phyloP scores from a whole-genome alignment of 1,140 invertebrate species.

The Lepeophtheirus salmonis region DNA sequence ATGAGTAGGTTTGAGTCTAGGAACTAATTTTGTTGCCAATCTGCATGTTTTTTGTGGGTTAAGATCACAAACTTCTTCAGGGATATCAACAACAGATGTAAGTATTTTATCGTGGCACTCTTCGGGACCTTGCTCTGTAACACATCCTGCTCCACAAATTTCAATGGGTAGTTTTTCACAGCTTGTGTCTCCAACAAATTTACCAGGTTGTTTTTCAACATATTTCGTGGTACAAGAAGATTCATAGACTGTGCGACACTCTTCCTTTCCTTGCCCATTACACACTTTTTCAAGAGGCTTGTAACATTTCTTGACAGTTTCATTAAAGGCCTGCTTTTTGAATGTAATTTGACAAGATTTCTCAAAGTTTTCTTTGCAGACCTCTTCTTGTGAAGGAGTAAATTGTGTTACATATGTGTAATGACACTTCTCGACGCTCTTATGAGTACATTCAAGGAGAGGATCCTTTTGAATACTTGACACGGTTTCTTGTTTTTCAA shows the following conservation, averaged over 20 bases:
- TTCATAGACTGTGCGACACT: constrained; percentile 13
- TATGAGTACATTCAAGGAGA: constrained; percentile 16
- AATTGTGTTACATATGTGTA: too few relatives aligned
- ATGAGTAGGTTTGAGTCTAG: constrained; percentile 6
- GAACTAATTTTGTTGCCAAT: constrained; percentile 12
- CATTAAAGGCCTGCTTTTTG: constrained; percentile 2
- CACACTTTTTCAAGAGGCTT: too few relatives aligned
- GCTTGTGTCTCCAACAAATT: constrained; percentile 16
- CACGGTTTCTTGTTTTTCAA: not conserved
- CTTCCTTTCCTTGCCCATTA: too few relatives aligned
- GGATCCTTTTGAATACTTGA: too few relatives aligned
- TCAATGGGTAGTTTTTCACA: constrained; percentile 17
- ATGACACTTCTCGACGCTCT: constrained; percentile 14
- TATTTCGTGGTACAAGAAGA: constrained; percentile 14
- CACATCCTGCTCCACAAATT: constrained; percentile 2
- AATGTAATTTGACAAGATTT: constrained; percentile 16
- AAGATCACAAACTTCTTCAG: constrained; percentile 13
- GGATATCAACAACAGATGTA: too few relatives aligned
- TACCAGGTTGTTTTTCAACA: constrained; percentile 13
- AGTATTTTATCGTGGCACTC: constrained; percentile 18
- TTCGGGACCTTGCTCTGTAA: not conserved
- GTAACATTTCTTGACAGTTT: too few relatives aligned
- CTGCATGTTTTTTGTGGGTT: constrained; percentile 15
- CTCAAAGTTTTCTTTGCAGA: too few relatives aligned
- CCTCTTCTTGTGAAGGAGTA: constrained; percentile 12